Evolutionary conservation across 2,113 vertebrate species (phyloP), one percentile per base, ranked within the genome.

Genomic region (Delphinus delphis): DNA sequence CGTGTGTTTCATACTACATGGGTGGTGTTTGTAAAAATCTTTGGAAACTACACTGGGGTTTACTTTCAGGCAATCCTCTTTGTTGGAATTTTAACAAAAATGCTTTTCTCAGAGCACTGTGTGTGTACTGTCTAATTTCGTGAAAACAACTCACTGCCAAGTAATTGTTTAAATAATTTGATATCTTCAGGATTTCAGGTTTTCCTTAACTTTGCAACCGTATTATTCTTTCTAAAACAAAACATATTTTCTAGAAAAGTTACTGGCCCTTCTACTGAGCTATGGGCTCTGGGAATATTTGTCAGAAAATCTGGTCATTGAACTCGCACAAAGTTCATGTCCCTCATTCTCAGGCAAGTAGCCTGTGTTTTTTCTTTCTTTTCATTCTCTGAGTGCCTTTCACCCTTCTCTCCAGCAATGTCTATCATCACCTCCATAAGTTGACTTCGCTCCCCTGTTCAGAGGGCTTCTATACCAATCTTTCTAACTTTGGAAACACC

Each of bases 51-150:
- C 10, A 0, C 81, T 68, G 1, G 15, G 38, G 38, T 98, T 97
- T 97, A 93, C 96, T 94, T 97, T 96, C 71, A 90, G 62, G 23
- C 8, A 50, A 81, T 84, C 58, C 8, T 28, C 50, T 96, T 96
- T n/a, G 31, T 88, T 67, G 77, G 88, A 23, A 47, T 96, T 95
- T 96, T 84, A 95, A 85, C 47, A 12, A 86, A 15, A 71, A 3
- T 3, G 11, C 26, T 98, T 97, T 58, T 50, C 33, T 55, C 8
- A 5, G 93, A 93, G 94, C 7, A 25, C 44, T 10, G 73, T 83
- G 38, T 89, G 73, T 83, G 38, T 89, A 31, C 44, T 92, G 94
- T 5, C 0, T 12, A 1, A 10, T 98, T 97, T 97, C 91, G 10
- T 89, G 89, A 97, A 38, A 97, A 85, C 62, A 95, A 93, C 33